A percentile compares a stretch with the other conserved stretches of the same genome.
These are phyloP conservation scores for Varanus komodoensis DNA, from an alignment of 2,113 vertebrate genomes.

Conservation along the genomic window DNA sequence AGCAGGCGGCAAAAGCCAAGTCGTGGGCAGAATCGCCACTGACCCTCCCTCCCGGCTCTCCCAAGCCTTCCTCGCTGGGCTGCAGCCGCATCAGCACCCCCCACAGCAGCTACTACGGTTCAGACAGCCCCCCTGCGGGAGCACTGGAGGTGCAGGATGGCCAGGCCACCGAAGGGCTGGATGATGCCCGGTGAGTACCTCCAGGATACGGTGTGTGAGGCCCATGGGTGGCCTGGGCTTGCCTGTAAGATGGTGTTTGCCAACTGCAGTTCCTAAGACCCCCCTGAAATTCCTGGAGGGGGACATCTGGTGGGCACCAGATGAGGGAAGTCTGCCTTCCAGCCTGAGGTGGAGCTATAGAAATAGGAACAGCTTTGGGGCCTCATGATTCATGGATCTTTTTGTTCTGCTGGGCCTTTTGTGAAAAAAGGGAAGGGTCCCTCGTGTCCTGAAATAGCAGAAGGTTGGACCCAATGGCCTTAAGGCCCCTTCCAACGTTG, in stretches of 20 bases:
- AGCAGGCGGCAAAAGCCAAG: slow-evolving; percentile 76
- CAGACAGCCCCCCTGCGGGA: slow-evolving; percentile 70
- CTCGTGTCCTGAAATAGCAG: no score
- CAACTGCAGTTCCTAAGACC: no score
- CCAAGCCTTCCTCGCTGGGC: slow-evolving; percentile 53
- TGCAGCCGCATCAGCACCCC: slow-evolving; percentile 82
- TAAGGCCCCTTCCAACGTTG: no score
- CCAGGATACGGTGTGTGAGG: background rate
- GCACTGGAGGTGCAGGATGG: background rate
- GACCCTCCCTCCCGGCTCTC: slow-evolving; percentile 70
- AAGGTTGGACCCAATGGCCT: no score
- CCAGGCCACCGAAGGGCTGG: accelerated
- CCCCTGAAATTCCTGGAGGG: no score
- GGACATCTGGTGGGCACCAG: no score
- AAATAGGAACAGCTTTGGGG: no score
- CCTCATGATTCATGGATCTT: background rate
- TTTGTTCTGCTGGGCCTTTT: background rate
- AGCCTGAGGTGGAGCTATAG: background rate
- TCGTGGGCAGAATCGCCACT: slow-evolving; percentile 78
- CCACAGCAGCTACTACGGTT: slow-evolving; percentile 72
- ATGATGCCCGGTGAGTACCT: background rate
- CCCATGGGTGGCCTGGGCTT: no score
- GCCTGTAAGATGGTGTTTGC: no score
- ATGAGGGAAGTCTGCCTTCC: no score
- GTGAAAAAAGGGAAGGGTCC: background rate